Conservation (phyloP, 2,113 vertebrate genomes). For the Gorsachius goisagi region DNA sequence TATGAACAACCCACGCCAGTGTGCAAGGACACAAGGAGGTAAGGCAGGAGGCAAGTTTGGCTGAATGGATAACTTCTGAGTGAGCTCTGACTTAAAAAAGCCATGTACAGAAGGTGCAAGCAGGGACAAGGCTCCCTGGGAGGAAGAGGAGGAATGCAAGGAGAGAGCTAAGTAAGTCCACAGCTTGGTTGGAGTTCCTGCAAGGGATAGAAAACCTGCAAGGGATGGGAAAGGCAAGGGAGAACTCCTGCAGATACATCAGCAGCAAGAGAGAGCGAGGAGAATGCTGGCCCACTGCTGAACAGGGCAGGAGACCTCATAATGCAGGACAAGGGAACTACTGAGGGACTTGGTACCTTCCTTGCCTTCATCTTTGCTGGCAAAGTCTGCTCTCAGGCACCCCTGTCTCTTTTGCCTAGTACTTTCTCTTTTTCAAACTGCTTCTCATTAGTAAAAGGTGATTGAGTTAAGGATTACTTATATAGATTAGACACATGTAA, state of each 20-base stretch:
- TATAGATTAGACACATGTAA: neutral
- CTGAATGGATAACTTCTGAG: neutral
- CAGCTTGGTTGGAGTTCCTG: neutral
- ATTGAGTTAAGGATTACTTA: neutral
- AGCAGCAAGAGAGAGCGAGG: neutral
- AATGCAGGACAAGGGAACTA: neutral
- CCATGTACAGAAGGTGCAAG: neutral
- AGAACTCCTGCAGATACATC: neutral
- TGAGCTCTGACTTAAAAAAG: neutral
- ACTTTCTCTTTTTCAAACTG: neutral
- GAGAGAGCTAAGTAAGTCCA: neutral
- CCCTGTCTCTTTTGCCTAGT: neutral
- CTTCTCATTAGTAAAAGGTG: neutral
- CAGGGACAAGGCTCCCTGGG: neutral
- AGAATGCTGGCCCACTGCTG: neutral
- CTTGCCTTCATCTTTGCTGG: neutral
- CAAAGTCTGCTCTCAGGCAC: neutral
- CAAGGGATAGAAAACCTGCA: neutral
- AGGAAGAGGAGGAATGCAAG: neutral
- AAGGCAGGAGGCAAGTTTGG: neutral
- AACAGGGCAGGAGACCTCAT: neutral
- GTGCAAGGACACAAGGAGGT: neutral
- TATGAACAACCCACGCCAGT: neutral
- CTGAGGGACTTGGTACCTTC: neutral
- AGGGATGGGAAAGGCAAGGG: neutral